Evolutionary conservation across 2,797 vertebrate species (phyloP), one percentile per base, ranked within the genome.

Genomic region (Enteromius fasciolatus): DNA sequence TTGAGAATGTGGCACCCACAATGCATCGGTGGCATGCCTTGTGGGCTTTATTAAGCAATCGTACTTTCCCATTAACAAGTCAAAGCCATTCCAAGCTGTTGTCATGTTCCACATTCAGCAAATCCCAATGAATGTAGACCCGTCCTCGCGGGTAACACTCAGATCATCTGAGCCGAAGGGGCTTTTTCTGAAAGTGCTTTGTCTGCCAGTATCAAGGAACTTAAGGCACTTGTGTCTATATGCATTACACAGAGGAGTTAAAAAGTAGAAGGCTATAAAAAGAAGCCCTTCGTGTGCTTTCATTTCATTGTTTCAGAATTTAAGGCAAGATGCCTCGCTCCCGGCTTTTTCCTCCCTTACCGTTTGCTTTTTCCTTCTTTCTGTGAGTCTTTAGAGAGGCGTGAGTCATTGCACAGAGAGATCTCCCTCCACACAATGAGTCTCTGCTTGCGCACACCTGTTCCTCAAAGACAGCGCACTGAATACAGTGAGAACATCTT

Each of bases 271-370:
- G 7, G 12, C 44, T 67, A n/a, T 83, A 83, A 89, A 80, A 33
- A 63, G 84, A 78, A 63, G 67, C 28, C 67, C 83, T 86, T 89
- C 85, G 25, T 79, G 73, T 46, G 8, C 68, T 59, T 85, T 86
- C 61, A 73, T 50, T 85, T 86, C 48, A 67, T 79, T 81, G 87
- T 89, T 89, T 87, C 81, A 59, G 80, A 84, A 76, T 74, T 79
- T 81, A 79, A 85, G 83, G 72, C 86, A 89, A 86, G 80, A 70
- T 67, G 48, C 73, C 54, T 66, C 28, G 39, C 87, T 88, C 36
- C 64, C 1, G 79, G 82, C 57, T 86, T 77, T 83, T 90, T 88
- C 54, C 2, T 31, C 15, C n/a, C 39, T 28, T 18, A 18, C 52
- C 9, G 10, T 15, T 52, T 7, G 10, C 1, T 48, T 46, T 46